These are phyloP conservation scores for Austrolebias charrua DNA, from an alignment of 2,797 vertebrate genomes.

Conservation along the genomic window DNA sequence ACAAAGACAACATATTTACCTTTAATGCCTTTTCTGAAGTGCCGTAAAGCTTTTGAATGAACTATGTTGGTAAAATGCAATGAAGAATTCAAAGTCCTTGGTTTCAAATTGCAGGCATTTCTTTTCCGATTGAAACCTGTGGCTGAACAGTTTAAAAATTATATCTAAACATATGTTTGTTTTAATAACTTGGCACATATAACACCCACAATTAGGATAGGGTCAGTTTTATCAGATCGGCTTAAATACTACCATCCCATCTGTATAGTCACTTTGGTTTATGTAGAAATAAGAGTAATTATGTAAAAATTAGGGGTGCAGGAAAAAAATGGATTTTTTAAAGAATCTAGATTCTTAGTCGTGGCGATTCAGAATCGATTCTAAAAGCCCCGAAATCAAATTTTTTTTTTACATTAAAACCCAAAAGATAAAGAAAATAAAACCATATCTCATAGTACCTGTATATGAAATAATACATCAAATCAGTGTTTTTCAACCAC, in stretches of 20 bases:
- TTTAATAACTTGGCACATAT: neutral
- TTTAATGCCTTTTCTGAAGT: conserved; percentile 20
- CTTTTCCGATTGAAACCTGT: neutral
- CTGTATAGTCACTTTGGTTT: too few relatives aligned
- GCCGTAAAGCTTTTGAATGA: conserved; percentile 8
- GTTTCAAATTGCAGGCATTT: neutral
- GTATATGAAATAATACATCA: too few relatives aligned
- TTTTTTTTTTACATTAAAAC: too few relatives aligned
- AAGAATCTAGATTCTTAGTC: too few relatives aligned
- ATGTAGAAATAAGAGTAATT: too few relatives aligned
- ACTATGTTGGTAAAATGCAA: neutral
- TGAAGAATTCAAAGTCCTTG: neutral
- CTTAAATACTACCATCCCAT: neutral
- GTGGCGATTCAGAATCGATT: too few relatives aligned
- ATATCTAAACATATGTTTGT: neutral
- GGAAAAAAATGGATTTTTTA: too few relatives aligned
- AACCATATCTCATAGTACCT: too few relatives aligned
- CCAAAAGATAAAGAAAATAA: too few relatives aligned
- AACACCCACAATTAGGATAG: neutral
- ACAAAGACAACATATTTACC: conserved; percentile 28
- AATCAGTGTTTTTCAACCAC: too few relatives aligned
- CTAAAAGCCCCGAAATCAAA: too few relatives aligned
- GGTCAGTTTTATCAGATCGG: neutral
- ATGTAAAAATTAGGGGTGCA: too few relatives aligned
- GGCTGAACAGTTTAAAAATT: neutral